Evolutionary conservation across 2,113 vertebrate species (phyloP).

Genomic region (Murina feae): DNA sequence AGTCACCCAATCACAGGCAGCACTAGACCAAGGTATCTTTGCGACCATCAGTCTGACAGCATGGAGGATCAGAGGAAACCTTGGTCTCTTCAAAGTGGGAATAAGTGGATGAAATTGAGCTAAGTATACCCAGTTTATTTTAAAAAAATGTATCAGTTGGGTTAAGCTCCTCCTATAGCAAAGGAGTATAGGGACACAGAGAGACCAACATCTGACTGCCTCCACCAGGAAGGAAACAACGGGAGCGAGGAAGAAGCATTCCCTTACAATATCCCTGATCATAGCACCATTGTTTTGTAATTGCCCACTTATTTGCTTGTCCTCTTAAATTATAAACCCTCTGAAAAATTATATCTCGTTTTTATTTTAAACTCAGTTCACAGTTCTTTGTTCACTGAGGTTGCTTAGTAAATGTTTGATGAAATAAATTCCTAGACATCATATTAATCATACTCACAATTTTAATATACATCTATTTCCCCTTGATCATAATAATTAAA

Average conservation of each 20-base stretch:
- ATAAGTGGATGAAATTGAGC: not conserved
- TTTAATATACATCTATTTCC: not conserved
- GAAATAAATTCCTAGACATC: not conserved
- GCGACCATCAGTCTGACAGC: not conserved
- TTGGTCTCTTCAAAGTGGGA: not conserved
- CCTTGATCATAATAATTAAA: not conserved
- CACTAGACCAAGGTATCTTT: not conserved
- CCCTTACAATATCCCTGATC: not conserved
- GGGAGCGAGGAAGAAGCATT: not conserved
- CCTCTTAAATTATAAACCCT: not conserved
- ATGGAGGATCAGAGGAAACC: not conserved
- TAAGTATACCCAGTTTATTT: not conserved
- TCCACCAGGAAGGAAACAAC: not conserved
- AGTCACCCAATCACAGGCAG: not conserved
- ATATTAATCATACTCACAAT: not conserved
- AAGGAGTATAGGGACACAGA: not conserved
- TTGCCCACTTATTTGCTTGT: not conserved
- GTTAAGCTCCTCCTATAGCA: not conserved
- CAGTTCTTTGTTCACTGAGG: not conserved
- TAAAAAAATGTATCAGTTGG: not conserved
- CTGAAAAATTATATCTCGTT: not conserved
- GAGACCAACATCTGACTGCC: not conserved
- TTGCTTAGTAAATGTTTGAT: not conserved
- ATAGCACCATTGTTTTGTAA: not conserved
- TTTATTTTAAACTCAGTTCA: not conserved